Conservation (phyloP, 2,113 vertebrate species). For the Meriones unguiculatus region DNA sequence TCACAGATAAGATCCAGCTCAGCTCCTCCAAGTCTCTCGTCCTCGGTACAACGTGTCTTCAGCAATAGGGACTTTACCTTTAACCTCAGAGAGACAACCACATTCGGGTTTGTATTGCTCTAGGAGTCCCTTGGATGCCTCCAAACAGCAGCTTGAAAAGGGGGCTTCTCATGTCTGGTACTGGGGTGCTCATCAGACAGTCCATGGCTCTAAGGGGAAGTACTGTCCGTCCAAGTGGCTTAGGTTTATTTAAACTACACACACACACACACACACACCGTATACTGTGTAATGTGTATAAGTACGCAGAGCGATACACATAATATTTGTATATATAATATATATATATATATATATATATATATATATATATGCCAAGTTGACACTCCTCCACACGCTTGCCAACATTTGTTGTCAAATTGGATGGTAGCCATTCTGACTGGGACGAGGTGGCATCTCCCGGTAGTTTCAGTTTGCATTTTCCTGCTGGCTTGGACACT, state of each 20-base stretch:
- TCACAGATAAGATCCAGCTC: not conserved
- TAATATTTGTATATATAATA: too few relatives aligned
- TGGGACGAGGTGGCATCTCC: not conserved
- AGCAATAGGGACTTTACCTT: not conserved
- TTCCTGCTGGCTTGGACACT: not conserved
- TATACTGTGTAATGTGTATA: too few relatives aligned
- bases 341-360: too few relatives aligned
- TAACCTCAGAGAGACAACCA: not conserved
- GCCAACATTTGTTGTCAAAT: not conserved
- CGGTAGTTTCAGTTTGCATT: not conserved
- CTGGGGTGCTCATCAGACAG: not conserved
- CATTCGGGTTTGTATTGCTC: not conserved
- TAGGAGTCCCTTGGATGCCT: not conserved
- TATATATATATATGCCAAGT: too few relatives aligned
- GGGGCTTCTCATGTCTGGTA: not conserved
- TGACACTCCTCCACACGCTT: not conserved
- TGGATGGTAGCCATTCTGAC: not conserved
- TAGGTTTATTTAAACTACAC: not conserved
- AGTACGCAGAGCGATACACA: too few relatives aligned
- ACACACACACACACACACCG: not conserved
- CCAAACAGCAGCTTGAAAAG: not conserved
- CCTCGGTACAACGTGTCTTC: not conserved
- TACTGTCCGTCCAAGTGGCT: not conserved
- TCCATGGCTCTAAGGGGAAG: not conserved
- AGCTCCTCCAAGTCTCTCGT: not conserved